Evolutionary conservation across 1,140 invertebrate genomes (phyloP).

Genomic region (Drosophila murphyi): DNA sequence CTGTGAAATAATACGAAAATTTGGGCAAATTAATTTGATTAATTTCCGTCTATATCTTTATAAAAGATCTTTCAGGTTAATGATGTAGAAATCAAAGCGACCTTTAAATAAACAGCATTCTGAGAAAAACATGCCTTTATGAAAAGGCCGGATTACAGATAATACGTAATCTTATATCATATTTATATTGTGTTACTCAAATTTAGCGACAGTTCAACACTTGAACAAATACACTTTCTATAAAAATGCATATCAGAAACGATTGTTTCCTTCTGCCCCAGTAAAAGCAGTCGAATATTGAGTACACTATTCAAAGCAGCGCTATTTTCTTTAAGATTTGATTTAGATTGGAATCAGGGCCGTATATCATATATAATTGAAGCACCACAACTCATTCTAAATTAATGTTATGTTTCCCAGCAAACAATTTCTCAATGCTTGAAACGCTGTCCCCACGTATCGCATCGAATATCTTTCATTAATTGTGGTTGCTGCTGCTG

Average conservation of each 20-base stretch:
- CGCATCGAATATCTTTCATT: conserved; percentile 30
- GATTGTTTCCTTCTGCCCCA: no score
- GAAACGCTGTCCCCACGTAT: conserved; percentile 4
- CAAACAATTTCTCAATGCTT: neutral
- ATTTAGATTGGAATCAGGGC: neutral
- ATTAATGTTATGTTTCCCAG: neutral
- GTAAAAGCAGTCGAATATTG: no score
- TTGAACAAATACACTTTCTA: conserved; percentile 71
- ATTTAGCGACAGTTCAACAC: conserved; percentile 79
- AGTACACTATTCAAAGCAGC: neutral
- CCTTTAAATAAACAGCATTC: no score
- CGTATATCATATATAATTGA: neutral
- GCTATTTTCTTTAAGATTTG: neutral
- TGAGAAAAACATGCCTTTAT: no score
- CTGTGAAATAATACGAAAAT: conserved; percentile 1
- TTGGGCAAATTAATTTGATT: conserved; percentile 1
- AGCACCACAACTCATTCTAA: neutral
- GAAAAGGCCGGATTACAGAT: no score
- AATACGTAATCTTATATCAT: no score
- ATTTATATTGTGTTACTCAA: conserved; percentile 28
- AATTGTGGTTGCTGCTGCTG: conserved; percentile 10
- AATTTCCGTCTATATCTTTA: neutral
- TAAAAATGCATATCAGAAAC: conserved; percentile 2
- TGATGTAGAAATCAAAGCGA: no score
- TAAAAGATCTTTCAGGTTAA: no score